A percentile compares a stretch with the other conserved stretches of the same genome.
phyloP scores from a whole-genome alignment of 2,888 invertebrate species.

The Esperia sulphurella region DNA sequence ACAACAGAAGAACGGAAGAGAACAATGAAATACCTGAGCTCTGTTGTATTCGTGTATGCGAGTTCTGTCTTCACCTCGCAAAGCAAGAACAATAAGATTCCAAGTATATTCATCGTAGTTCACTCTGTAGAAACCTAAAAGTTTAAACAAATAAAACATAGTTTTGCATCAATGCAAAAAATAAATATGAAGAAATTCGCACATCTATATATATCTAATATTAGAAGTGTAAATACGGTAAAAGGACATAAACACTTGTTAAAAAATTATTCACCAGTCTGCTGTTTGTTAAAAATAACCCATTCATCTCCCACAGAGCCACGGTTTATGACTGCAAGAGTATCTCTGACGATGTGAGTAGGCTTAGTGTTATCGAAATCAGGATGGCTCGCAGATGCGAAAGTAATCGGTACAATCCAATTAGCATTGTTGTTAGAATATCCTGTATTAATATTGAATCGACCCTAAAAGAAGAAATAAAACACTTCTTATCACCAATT shows the following conservation, averaged over 20 bases:
- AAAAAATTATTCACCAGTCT: conserved; percentile 64
- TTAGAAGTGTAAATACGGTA: no score
- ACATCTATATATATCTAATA: no score
- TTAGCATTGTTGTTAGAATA: conserved; percentile 37
- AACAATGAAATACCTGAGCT: conserved; percentile 79
- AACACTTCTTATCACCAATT: no score
- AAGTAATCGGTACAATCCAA: conserved; percentile 67
- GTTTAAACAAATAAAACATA: background rate
- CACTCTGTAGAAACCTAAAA: conserved; percentile 82
- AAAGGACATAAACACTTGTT: no score
- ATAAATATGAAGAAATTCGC: no score
- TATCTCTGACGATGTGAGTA: conserved; percentile 45
- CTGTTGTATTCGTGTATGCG: conserved; percentile 83
- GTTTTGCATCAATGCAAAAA: no score
- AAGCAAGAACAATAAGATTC: conserved; percentile 64
- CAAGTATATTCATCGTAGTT: conserved; percentile 82
- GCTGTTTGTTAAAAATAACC: conserved; percentile 81
- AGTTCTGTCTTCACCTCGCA: conserved; percentile 43
- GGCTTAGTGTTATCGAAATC: conserved; percentile 65
- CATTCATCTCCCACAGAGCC: conserved; percentile 63
- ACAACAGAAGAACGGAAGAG: conserved; percentile 28
- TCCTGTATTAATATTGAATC: conserved; percentile 66
- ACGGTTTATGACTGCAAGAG: conserved; percentile 46
- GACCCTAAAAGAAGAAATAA: conserved; percentile 51
- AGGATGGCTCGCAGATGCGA: conserved; percentile 55